These are phyloP conservation scores for Wiebesia pumilae DNA, from an alignment of 1,140 invertebrate species.

Conservation along the genomic window DNA sequence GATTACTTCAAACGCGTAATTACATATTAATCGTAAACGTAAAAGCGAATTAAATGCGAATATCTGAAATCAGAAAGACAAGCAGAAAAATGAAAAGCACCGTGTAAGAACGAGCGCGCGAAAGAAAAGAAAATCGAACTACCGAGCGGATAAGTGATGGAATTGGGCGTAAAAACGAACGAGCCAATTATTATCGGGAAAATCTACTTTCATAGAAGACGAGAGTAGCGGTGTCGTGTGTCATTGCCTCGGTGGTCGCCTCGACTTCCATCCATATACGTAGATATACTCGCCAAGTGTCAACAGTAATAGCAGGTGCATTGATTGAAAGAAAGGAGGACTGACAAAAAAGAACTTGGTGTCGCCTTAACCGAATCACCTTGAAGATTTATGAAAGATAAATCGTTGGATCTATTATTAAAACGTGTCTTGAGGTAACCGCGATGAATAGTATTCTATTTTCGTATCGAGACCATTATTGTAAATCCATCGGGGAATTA, in stretches of 20 bases:
- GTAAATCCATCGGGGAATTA: neutral
- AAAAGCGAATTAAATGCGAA: neutral
- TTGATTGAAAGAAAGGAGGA: conserved; percentile 6
- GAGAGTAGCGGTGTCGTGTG: conserved; percentile 41
- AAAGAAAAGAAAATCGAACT: conserved; percentile 30
- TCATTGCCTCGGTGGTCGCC: neutral
- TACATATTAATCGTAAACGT: neutral
- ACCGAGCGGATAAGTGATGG: neutral
- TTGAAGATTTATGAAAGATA: conserved; percentile 5
- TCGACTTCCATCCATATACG: neutral
- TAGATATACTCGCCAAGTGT: neutral
- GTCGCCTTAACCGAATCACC: neutral
- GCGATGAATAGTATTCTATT: neutral
- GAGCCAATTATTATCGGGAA: conserved; percentile 35
- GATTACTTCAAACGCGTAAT: neutral
- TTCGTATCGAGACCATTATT: neutral
- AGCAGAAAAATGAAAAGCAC: conserved; percentile 4
- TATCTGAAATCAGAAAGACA: neutral
- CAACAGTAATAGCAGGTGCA: neutral
- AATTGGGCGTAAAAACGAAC: conserved; percentile 10
- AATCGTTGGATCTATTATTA: neutral
- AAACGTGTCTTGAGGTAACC: conserved; percentile 2
- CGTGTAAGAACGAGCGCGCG: neutral
- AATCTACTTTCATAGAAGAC: conserved; percentile 45
- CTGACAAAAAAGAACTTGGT: neutral